phyloP scores from a whole-genome alignment of 2,888 invertebrate species.

The Hartigia nigra region DNA sequence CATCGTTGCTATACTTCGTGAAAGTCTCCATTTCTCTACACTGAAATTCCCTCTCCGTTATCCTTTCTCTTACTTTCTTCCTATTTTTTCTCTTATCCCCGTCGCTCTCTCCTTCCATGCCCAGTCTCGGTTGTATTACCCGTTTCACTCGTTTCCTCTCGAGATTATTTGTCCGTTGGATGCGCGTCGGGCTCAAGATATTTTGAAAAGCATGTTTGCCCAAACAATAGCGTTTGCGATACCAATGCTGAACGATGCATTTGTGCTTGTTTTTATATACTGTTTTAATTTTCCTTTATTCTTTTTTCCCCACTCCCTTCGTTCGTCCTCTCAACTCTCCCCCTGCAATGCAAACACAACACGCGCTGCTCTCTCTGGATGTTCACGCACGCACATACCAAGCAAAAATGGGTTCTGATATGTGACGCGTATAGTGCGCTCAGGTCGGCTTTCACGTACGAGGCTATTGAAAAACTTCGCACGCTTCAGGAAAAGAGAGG shows the following conservation, averaged over 20 bases:
- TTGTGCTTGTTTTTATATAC: not conserved
- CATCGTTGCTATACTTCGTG: not conserved
- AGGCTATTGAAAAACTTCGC: slow-evolving; percentile 27
- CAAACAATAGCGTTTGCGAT: not conserved
- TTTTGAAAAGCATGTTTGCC: not conserved
- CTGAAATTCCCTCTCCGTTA: not conserved
- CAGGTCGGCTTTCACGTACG: not conserved
- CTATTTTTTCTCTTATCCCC: not conserved
- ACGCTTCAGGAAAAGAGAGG: slow-evolving; percentile 18
- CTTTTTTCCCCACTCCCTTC: not conserved
- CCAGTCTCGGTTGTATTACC: not conserved
- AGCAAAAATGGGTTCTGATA: not conserved
- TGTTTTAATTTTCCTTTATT: not conserved
- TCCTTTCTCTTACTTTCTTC: not conserved
- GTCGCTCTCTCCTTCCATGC: not conserved
- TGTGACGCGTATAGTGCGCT: not conserved
- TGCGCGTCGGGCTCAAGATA: not conserved
- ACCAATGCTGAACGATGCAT: not conserved
- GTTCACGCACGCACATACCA: not conserved
- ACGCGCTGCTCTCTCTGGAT: not conserved
- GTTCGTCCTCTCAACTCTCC: not conserved
- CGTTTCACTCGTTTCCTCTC: not conserved
- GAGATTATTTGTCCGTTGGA: not conserved
- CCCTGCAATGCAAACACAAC: not conserved
- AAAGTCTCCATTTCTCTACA: not conserved